Base-by-base conservation (phyloP, 2,113 vertebrate species). In the Crocuta crocuta region DNA sequence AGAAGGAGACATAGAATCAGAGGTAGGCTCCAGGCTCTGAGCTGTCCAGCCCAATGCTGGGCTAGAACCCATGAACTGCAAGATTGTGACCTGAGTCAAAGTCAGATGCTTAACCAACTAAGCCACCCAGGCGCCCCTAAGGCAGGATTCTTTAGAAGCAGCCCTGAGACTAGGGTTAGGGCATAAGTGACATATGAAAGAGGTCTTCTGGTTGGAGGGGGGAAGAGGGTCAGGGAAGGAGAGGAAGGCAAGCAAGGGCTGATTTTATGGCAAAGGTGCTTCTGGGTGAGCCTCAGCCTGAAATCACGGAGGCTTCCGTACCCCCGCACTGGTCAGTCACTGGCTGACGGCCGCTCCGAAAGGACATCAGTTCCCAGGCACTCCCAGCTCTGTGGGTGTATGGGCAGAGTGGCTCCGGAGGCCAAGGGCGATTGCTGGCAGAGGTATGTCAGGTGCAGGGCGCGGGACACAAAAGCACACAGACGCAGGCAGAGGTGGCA, bases 261-360 rank as follows among this genome's bases (percentile, higher is more conserved):
- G 61, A 33, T 58, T 31, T 45, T 28, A 43, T 43, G 83, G 61
- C 31, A 70, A n/a, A 39, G 31, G 2, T 24, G 19, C 19, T 65
- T 21, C 45, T 23, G 7, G 31, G 24, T 48, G n/a, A 35, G 16
- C 35, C 88, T 35, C 28, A 8, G 24, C 10, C 50, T 24, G 73
- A 94, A 21, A n/a, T 15, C 1, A 0, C 4, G 0, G n/a, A 10
- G 35, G 17, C 71, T 73, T 26, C 50, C 50, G 1, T 0, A 21
- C 13, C 11, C 24, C 65, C n/a, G 15, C 7, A 1, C 3, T 3
- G 23, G 26, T 24, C 48, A 28, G 78, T 17, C 58, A 7, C 0
- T 7, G 10, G 35, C 65, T 55, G 15, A 91, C 39, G 53, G 17
- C 28, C 23, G 5, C 3, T 21, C 43, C 0, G 15, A 50, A 39